These are phyloP conservation scores for Malthinus seriepunctatus DNA, from an alignment of 2,888 invertebrate genomes.

Conservation along the genomic window DNA sequence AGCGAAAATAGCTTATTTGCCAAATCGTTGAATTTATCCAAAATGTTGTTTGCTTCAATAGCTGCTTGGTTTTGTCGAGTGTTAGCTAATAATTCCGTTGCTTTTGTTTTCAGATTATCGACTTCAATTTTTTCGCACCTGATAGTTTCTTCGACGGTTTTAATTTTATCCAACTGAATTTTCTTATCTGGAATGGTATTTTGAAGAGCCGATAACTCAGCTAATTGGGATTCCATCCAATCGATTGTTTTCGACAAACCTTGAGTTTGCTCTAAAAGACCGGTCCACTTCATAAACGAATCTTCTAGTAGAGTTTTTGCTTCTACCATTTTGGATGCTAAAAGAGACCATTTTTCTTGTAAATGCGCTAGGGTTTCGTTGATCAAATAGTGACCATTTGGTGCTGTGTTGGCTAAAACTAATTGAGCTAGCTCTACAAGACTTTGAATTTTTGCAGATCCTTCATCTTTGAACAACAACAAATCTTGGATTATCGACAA, in stretches of 20 bases:
- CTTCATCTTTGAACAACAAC: conserved; percentile 89
- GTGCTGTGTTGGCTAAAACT: conserved; percentile 88
- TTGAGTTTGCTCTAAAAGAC: conserved; percentile 85
- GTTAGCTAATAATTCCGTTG: conserved; percentile 82
- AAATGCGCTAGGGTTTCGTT: conserved; percentile 80
- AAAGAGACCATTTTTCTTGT: conserved; percentile 88
- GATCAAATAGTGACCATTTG: conserved; percentile 83
- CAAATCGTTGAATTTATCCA: conserved; percentile 80
- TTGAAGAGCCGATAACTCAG: conserved; percentile 75
- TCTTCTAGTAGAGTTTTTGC: conserved; percentile 87
- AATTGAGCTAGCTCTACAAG: conserved; percentile 90
- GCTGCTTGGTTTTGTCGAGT: conserved; percentile 84
- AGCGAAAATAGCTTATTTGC: conserved; percentile 74
- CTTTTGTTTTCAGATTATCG: conserved; percentile 81
- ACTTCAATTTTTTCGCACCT: conserved; percentile 90
- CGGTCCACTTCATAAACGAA: conserved; percentile 89
- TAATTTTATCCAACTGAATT: conserved; percentile 81
- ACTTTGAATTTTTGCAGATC: conserved; percentile 84
- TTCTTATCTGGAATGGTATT: conserved; percentile 85
- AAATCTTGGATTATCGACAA: conserved; percentile 84
- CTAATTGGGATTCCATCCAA: conserved; percentile 73
- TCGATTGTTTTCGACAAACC: conserved; percentile 80
- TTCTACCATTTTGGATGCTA: conserved; percentile 87
- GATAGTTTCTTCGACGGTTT: conserved; percentile 84
- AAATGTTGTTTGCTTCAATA: conserved; percentile 80